phyloP scores from a whole-genome alignment of 2,888 invertebrate species.

The Eilema depressum region DNA sequence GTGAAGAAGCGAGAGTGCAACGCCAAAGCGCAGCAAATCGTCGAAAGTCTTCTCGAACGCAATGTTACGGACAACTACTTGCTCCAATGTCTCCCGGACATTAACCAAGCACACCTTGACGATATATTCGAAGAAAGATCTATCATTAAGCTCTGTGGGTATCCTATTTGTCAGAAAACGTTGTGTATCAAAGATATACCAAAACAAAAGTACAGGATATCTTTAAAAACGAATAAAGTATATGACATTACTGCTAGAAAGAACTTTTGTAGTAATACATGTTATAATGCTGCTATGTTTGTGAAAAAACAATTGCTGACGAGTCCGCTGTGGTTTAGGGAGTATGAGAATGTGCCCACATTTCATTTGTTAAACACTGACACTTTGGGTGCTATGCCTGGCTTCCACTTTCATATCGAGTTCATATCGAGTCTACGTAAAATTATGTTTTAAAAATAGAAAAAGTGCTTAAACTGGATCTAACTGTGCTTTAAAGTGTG shows the following conservation, averaged over 20 bases:
- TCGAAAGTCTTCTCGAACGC: conserved; percentile 91
- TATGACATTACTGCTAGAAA: conserved; percentile 95
- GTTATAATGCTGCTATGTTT: conserved; percentile 93
- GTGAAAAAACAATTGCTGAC: conserved; percentile 93
- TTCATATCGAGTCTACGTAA: too few relatives aligned
- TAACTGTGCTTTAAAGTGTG: too few relatives aligned
- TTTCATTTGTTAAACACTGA: conserved; percentile 87
- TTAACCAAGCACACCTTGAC: conserved; percentile 92
- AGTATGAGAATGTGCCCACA: conserved; percentile 88
- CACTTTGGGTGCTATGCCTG: conserved; percentile 70
- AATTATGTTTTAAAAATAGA: too few relatives aligned
- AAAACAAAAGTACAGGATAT: conserved; percentile 93
- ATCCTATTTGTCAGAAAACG: conserved; percentile 90
- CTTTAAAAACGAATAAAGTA: conserved; percentile 92
- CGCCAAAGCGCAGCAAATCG: conserved; percentile 90
- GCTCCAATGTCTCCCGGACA: conserved; percentile 88
- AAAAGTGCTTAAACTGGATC: too few relatives aligned
- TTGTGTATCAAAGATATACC: conserved; percentile 89
- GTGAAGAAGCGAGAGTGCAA: conserved; percentile 91
- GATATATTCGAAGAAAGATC: conserved; percentile 95
- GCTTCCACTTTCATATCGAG: too few relatives aligned
- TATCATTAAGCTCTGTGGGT: conserved; percentile 93
- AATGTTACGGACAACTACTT: conserved; percentile 84
- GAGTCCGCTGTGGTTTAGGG: conserved; percentile 94
- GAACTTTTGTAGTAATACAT: conserved; percentile 94